A percentile compares a stretch with the other conserved stretches of the same genome.
Evolutionary conservation across 2,113 vertebrate species (phyloP).

Genomic region (Hippoglossus stenolepis): DNA sequence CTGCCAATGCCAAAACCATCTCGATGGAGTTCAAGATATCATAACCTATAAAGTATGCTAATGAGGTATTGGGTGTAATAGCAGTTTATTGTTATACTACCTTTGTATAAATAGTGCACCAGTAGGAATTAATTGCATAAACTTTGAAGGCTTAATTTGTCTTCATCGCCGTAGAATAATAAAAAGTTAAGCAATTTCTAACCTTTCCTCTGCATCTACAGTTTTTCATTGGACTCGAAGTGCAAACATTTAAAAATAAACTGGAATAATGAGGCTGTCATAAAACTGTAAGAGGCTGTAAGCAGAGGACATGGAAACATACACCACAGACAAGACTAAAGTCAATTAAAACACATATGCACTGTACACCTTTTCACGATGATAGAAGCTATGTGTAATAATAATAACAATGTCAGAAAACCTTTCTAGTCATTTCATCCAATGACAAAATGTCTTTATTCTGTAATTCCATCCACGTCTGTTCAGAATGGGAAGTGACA

Average conservation of each 20-base stretch:
- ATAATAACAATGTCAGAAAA: too few species aligned
- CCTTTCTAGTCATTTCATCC: too few species aligned
- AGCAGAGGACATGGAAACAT: too few species aligned
- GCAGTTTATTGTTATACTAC: neutral
- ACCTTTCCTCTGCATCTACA: neutral
- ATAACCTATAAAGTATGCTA: neutral
- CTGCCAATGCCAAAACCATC: too few species aligned
- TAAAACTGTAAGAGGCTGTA: too few species aligned
- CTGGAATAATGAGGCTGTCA: too few species aligned
- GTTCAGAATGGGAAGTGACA: constrained; percentile 4
- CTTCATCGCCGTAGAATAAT: neutral
- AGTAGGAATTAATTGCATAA: neutral
- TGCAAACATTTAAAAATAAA: neutral
- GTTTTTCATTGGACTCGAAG: neutral
- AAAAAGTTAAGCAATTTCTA: too few species aligned
- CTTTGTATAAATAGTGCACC: neutral
- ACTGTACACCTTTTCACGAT: too few species aligned
- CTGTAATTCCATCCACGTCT: neutral
- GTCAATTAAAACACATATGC: too few species aligned
- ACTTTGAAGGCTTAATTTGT: neutral
- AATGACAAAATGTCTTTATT: neutral
- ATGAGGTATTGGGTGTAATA: neutral
- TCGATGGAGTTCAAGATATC: too few species aligned
- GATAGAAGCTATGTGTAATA: too few species aligned
- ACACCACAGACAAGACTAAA: too few species aligned